A percentile compares a stretch with the other conserved stretches of the same genome.
These are phyloP conservation scores for Drosophila bocqueti DNA, from an alignment of 1,140 invertebrate species.

Conservation along the genomic window DNA sequence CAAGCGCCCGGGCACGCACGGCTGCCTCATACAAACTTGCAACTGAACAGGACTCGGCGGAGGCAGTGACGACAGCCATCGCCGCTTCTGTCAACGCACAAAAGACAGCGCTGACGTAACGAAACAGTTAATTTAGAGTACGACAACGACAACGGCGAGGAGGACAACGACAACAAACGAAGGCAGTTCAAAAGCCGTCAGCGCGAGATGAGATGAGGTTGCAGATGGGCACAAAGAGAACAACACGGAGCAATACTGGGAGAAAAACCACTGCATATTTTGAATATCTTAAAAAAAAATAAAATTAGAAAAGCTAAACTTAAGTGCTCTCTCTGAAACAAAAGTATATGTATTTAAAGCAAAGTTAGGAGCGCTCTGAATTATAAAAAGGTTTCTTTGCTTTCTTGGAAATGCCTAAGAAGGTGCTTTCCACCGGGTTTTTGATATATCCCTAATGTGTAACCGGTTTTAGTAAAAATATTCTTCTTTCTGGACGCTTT, in stretches of 20 bases:
- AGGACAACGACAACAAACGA: slow-evolving; percentile 55
- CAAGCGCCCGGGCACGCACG: slow-evolving; percentile 73
- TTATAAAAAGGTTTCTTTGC: no score
- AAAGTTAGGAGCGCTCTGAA: no score
- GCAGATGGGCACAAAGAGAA: slow-evolving; percentile 57
- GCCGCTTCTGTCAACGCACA: slow-evolving; percentile 69
- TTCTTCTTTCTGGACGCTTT: no score
- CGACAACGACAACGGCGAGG: slow-evolving; percentile 56
- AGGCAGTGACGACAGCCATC: slow-evolving; percentile 29
- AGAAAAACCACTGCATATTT: slow-evolving; percentile 11
- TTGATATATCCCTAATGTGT: no score
- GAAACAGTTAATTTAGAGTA: slow-evolving; percentile 82
- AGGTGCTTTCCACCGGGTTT: no score
- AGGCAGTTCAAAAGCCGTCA: slow-evolving; percentile 67
- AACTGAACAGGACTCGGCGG: slow-evolving; percentile 61
- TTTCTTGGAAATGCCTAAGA: no score
- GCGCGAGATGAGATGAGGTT: slow-evolving; percentile 42
- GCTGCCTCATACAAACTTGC: slow-evolving; percentile 80
- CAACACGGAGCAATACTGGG: slow-evolving; percentile 36
- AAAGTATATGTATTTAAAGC: no score
- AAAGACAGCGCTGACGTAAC: slow-evolving; percentile 76
- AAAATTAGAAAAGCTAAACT: no score
- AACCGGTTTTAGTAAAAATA: no score
- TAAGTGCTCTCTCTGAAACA: no score
- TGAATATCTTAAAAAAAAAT: no score